Base-by-base conservation (phyloP, 2,888 invertebrate genomes). In the Nomada ferruginata region DNA sequence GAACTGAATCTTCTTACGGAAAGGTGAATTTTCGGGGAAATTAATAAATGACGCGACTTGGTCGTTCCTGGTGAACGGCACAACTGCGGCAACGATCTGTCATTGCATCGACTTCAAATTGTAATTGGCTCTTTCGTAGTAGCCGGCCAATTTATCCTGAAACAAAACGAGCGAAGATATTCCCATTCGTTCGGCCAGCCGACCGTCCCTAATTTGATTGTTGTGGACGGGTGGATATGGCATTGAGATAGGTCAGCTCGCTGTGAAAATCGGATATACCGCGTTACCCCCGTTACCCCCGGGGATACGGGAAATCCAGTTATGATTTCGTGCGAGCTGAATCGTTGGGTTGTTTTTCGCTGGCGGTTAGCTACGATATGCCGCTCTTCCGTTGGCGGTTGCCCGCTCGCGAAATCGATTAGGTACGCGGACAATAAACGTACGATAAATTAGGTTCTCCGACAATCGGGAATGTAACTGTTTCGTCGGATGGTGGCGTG, bases 171-270 rank as follows among this genome's bases (percentile, higher is more conserved):
- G 79, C 70, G 82, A 89, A 89, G 87, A 89, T 23, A 70, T 89
- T 89, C 86, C 86, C 89, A 88, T 90, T 89, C 86, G 79, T 44
- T 64, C 72, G 77, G 74, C 61, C 85, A 87, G 86, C 88, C 83
- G 84, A 74, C 84, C 87, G 89, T 84, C 75, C 86, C 83, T 91
- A 89, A 90, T 91, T 87, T 84, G 85, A 90, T 90, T 87, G 84
- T 80, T 20, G 71, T 18, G 15, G 18, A 1, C 15, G 63, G 36
- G 66, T 64, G 61, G 76, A 50, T 75, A 50, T 15, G 50, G n/a
- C 77, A 91, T 91, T 89, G 91, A 91, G 91, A 85, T 85, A 89
- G 89, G 86, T 90, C 88, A 89, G 84, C 57, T 85, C 87, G 72
- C 85, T 79, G 88, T 90, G 84, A 90, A 89, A 88, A 87, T 86